These are phyloP conservation scores for Microhierax caerulescens DNA, from an alignment of 2,797 vertebrate species.

Conservation along the genomic window DNA sequence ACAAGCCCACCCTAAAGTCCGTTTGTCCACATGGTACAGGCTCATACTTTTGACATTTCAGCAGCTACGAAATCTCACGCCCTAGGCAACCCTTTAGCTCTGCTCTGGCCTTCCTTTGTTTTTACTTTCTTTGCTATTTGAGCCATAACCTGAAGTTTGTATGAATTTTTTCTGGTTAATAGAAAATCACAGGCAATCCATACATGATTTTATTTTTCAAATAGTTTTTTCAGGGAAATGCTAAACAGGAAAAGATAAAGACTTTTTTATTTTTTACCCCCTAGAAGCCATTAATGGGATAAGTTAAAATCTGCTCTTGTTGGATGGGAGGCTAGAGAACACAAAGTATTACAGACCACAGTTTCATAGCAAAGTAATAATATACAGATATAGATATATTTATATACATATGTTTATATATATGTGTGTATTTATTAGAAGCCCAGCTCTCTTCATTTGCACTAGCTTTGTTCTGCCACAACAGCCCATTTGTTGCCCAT, in stretches of 20 bases:
- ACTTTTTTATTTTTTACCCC: not conserved
- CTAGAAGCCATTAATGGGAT: not conserved
- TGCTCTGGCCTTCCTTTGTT: not conserved
- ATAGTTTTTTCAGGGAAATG: not conserved
- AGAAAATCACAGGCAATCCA: not conserved
- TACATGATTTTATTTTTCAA: not conserved
- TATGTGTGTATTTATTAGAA: not conserved
- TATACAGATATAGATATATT: not conserved
- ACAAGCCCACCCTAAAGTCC: not conserved
- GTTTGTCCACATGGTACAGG: not conserved
- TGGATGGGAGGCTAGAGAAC: not conserved
- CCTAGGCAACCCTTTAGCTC: not conserved
- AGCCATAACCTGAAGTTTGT: conserved; percentile 14
- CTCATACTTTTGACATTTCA: not conserved
- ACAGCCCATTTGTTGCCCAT: not conserved
- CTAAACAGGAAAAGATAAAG: not conserved
- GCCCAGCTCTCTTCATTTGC: not conserved
- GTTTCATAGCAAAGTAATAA: not conserved
- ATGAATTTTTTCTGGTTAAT: conserved; percentile 42
- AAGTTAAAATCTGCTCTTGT: not conserved
- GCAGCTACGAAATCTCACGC: not conserved
- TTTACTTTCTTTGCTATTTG: not conserved
- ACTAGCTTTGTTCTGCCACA: not conserved
- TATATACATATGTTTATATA: not conserved
- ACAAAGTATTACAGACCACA: not conserved